Evolutionary conservation across 2,113 vertebrate species (phyloP).

Genomic region (Illadopsis cleaveri): DNA sequence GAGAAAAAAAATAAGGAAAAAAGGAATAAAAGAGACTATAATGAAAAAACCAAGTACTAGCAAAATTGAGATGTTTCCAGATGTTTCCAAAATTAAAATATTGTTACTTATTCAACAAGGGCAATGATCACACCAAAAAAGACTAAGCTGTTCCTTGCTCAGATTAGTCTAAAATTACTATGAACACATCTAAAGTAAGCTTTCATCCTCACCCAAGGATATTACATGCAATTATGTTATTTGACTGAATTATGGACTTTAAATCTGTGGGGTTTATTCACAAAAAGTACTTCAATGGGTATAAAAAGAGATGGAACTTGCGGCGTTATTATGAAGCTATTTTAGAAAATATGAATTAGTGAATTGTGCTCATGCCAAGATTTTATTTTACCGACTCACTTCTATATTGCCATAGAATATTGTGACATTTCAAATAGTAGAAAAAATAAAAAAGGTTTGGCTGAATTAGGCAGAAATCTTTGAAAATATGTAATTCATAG

Average conservation of each 20-base stretch:
- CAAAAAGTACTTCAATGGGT: not conserved
- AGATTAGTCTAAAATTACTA: constrained; percentile 14
- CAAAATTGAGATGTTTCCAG: not conserved
- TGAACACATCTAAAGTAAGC: not conserved
- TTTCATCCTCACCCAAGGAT: constrained; percentile 23
- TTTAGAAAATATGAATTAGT: not conserved
- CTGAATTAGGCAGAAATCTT: not conserved
- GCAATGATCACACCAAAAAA: not conserved
- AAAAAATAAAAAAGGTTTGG: not conserved
- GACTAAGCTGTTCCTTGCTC: not conserved
- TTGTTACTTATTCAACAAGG: not conserved
- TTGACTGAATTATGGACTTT: constrained; percentile 12
- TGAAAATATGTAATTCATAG: not conserved
- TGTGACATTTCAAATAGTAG: not conserved
- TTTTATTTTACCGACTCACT: not conserved
- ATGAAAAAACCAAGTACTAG: not conserved
- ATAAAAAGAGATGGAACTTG: not conserved
- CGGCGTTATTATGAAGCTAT: not conserved
- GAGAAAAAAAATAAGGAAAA: not conserved
- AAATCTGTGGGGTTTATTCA: not conserved
- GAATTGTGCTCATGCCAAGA: not conserved
- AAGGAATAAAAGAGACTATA: not conserved
- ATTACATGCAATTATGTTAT: not conserved
- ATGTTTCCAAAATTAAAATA: not conserved
- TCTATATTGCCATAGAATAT: not conserved